phyloP scores from a whole-genome alignment of 2,888 invertebrate genomes.

The Digitonthophagus gazella region DNA sequence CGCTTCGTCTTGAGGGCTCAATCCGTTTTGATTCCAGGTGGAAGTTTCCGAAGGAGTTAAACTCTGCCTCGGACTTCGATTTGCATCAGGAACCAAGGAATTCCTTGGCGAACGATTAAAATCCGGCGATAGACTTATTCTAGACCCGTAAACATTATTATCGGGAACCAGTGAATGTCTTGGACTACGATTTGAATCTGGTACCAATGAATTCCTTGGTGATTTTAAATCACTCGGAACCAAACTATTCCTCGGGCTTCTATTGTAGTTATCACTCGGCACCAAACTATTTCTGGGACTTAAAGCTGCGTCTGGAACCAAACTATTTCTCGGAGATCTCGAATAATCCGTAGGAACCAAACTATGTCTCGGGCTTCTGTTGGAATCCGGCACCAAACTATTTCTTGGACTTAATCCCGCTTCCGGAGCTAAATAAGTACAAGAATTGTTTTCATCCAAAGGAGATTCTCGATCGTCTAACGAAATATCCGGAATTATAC shows the following conservation, averaged over 20 bases:
- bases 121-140: slow-evolving; percentile 48
- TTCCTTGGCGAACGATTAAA: slow-evolving; percentile 56
- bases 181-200: slow-evolving; percentile 56
- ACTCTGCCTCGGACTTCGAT: slow-evolving; percentile 57
- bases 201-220: slow-evolving; percentile 60
- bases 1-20: slow-evolving; percentile 46
- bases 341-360: slow-evolving; percentile 62
- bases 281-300: slow-evolving; percentile 63
- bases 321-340: slow-evolving; percentile 60
- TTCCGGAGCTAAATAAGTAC: slow-evolving; percentile 59
- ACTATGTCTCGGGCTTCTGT: slow-evolving; percentile 54
- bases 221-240: slow-evolving; percentile 39
- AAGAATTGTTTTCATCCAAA: slow-evolving; percentile 8
- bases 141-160: slow-evolving; percentile 46
- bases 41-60: slow-evolving; percentile 60
- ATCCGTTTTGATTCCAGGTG: slow-evolving; percentile 55
- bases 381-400: slow-evolving; percentile 61
- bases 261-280: slow-evolving; percentile 57
- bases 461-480: slow-evolving; percentile 39
- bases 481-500: slow-evolving; percentile 48
- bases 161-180: slow-evolving; percentile 66
- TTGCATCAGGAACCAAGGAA: slow-evolving; percentile 53
- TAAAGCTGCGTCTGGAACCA: slow-evolving; percentile 58
- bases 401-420: slow-evolving; percentile 56
- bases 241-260: slow-evolving; percentile 58